Evolutionary conservation across 92 coral and sea anemone species (phyloP).

Genomic region (Epizoanthus ramosus): DNA sequence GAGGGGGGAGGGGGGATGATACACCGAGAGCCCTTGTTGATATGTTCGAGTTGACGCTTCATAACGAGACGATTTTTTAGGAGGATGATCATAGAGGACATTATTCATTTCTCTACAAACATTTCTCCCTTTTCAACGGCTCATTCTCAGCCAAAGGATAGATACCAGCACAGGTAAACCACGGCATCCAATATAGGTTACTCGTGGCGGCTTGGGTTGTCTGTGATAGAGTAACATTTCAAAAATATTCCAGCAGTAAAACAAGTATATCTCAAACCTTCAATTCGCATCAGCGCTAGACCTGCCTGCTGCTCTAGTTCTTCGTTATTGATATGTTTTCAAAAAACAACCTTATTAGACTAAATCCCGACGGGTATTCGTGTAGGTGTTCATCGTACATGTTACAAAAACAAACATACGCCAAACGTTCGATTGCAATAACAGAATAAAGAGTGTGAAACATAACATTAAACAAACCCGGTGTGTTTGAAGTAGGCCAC

Average conservation of each 20-base stretch:
- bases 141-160: too few species aligned
- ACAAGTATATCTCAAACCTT: neutral
- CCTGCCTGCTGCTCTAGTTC: constrained; percentile 6
- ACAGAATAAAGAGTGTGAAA: constrained; percentile 13
- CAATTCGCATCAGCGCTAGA: neutral
- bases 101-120: too few species aligned
- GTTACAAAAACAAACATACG: constrained; percentile 30
- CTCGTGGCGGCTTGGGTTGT: too few species aligned
- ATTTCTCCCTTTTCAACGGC: too few species aligned
- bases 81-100: too few species aligned
- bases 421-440: constrained; percentile 1
- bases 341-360: neutral
- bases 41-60: too few species aligned
- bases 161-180: too few species aligned
- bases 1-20: too few species aligned
- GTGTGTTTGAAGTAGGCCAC: constrained; percentile 39
- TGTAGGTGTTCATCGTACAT: neutral
- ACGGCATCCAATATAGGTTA: too few species aligned
- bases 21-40: too few species aligned
- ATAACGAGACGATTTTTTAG: too few species aligned
- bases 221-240: too few species aligned
- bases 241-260: neutral
- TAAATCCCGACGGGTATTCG: constrained; percentile 2
- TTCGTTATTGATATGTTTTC: constrained; percentile 20
- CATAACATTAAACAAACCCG: constrained; percentile 42